A percentile compares a stretch with the other conserved stretches of the same genome.
phyloP scores from a whole-genome alignment of 2,888 invertebrate species.

The Alitta virens region DNA sequence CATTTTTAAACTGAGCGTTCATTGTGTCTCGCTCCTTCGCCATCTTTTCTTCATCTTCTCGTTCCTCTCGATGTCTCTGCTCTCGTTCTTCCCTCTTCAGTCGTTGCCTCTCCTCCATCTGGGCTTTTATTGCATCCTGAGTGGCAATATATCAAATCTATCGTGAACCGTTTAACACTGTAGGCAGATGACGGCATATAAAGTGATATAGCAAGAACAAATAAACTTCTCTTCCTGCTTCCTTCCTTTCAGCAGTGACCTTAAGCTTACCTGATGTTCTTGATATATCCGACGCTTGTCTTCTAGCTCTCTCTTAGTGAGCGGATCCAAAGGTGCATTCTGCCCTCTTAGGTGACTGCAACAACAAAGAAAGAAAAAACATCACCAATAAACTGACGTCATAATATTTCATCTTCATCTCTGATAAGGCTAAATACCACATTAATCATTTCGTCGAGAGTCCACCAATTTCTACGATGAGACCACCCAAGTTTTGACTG shows the following conservation, averaged over 20 bases:
- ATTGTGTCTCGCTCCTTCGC: constrained; percentile 73
- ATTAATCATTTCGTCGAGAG: too few relatives aligned
- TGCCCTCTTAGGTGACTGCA: constrained; percentile 75
- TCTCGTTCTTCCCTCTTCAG: constrained; percentile 19
- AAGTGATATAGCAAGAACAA: too few relatives aligned
- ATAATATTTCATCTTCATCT: not conserved
- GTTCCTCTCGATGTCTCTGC: constrained; percentile 70
- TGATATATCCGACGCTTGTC: constrained; percentile 68
- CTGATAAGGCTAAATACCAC: too few relatives aligned
- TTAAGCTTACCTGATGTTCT: constrained; percentile 67
- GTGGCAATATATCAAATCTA: too few relatives aligned
- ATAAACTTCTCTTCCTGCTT: constrained; percentile 8
- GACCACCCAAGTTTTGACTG: too few relatives aligned
- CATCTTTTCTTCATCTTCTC: constrained; percentile 76
- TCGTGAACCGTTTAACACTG: too few relatives aligned
- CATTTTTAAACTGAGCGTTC: constrained; percentile 69
- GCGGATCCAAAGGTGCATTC: constrained; percentile 78
- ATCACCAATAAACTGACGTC: not conserved
- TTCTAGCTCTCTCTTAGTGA: constrained; percentile 77
- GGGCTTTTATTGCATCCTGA: constrained; percentile 22
- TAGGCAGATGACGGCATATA: too few relatives aligned
- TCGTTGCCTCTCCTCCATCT: constrained; percentile 22
- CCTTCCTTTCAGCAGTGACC: constrained; percentile 21
- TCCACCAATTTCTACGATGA: too few relatives aligned
- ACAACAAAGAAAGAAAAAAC: too few relatives aligned